These are phyloP conservation scores for Mythimna pallens DNA, from an alignment of 2,888 invertebrate genomes.

Conservation along the genomic window DNA sequence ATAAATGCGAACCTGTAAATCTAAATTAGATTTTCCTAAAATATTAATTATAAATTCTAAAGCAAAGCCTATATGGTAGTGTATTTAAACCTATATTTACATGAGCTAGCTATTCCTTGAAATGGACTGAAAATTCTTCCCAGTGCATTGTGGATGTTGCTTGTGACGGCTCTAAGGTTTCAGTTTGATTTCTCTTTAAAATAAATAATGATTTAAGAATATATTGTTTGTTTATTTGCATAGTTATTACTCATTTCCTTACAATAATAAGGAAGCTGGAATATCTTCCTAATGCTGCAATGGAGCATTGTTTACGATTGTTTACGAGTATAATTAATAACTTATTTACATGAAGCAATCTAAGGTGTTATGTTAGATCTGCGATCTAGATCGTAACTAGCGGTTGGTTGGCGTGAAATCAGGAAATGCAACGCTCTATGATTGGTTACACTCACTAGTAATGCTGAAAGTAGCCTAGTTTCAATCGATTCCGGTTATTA, in stretches of 20 bases:
- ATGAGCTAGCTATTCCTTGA: background rate
- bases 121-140: background rate
- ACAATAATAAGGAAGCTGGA: conserved; percentile 26
- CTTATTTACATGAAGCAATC: conserved; percentile 60
- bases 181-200: background rate
- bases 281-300: conserved; percentile 27
- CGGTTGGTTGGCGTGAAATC: conserved; percentile 76
- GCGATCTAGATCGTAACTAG: conserved; percentile 73
- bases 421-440: conserved; percentile 77
- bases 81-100: conserved; percentile 12
- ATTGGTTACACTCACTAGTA: conserved; percentile 72
- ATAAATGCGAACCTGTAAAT: conserved; percentile 36
- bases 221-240: conserved; percentile 1
- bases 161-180: conserved; percentile 2
- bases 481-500: conserved; percentile 65
- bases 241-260: conserved; percentile 11
- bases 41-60: conserved; percentile 11
- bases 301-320: conserved; percentile 25
- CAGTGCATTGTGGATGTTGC: background rate
- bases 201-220: background rate
- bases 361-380: conserved; percentile 70
- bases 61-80: conserved; percentile 8
- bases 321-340: conserved; percentile 55
- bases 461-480: conserved; percentile 70
- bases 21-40: conserved; percentile 36